Evolutionary conservation across 1,140 invertebrate genomes (phyloP).

Genomic region (Scaptomyza graminum): DNA sequence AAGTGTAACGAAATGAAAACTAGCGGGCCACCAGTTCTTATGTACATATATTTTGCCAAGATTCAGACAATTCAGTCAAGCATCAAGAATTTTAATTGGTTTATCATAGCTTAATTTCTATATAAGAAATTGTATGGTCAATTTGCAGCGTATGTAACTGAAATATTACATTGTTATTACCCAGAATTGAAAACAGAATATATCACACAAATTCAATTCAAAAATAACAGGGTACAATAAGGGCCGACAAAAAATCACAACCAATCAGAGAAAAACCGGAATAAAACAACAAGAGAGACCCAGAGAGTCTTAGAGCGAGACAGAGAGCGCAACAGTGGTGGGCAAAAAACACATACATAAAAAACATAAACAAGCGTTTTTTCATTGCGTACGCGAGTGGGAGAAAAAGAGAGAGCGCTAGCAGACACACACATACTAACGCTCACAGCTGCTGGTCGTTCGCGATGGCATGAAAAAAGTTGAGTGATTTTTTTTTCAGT

Average conservation of each 20-base stretch:
- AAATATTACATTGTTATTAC: too few relatives aligned
- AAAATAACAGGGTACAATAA: slow-evolving; percentile 23
- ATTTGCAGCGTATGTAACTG: too few relatives aligned
- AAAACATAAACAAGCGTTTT: slow-evolving; percentile 80
- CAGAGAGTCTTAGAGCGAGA: slow-evolving; percentile 39
- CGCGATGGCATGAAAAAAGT: slow-evolving; percentile 57
- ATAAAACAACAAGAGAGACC: slow-evolving; percentile 40
- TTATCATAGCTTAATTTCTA: too few relatives aligned
- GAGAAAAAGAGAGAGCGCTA: slow-evolving; percentile 28
- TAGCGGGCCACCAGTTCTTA: too few relatives aligned
- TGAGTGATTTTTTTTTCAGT: slow-evolving; percentile 73
- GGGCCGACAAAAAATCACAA: background rate
- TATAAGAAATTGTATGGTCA: too few relatives aligned
- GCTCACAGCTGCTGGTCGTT: slow-evolving; percentile 54
- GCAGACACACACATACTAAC: slow-evolving; percentile 17
- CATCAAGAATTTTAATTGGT: too few relatives aligned
- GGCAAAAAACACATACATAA: slow-evolving; percentile 67
- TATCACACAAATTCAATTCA: background rate
- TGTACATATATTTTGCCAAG: too few relatives aligned
- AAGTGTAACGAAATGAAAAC: too few relatives aligned
- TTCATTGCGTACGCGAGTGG: slow-evolving; percentile 40
- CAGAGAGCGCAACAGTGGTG: slow-evolving; percentile 30
- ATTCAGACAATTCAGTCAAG: too few relatives aligned
- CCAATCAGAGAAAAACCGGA: slow-evolving; percentile 64
- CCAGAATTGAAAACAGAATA: background rate